Base-by-base conservation (phyloP, 2,888 invertebrate species). In the Drosophila neutralis region DNA sequence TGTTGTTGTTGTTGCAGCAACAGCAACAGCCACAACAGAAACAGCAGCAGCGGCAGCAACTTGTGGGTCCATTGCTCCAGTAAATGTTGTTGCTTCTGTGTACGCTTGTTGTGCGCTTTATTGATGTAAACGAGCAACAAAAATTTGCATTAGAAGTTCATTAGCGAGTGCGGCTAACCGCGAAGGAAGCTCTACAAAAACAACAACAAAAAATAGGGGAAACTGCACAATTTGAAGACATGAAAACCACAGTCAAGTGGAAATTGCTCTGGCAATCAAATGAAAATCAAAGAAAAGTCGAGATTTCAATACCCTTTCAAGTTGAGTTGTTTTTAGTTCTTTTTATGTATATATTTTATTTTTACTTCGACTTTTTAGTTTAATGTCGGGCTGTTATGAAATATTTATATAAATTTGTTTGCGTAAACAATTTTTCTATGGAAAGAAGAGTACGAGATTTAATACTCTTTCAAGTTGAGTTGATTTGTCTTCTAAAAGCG, bases 101-200 rank as follows among this genome's bases (percentile, higher is more conserved):
- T 61, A 52, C 52, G 18, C 73, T 63, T 53, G 40, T 52, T 29
- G 42, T 68, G 73, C 72, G 64, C 66, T 73, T 78, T 80, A 78
- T 76, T 81, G 81, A 80, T 81, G 69, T 69, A 74, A 74, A 63
- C 77, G 67, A 66, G 40, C 56, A 76, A 53, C 63, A 67, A 57
- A 79, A 80, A 90, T 89, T 89, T 90, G 89, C 89, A 89, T 90
- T 85, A 78, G 87, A 80, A 80, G 87, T 91, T 90, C 89, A 90
- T 89, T 89, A 90, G 80, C 58, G 77, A 83, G 64, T 75, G 84
- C 77, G 70, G 84, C 71, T 70, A 70, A 80, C 71, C 82, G 78
- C 69, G 69, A 75, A 78, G 67, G 66, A 73, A 82, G 61, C 83
- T 69, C 61, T 60, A 63, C 36, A 68, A 62, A 56, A 54, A 42